Base-by-base conservation (phyloP, 2,797 vertebrate genomes). In the Takifugu ocellatus region DNA sequence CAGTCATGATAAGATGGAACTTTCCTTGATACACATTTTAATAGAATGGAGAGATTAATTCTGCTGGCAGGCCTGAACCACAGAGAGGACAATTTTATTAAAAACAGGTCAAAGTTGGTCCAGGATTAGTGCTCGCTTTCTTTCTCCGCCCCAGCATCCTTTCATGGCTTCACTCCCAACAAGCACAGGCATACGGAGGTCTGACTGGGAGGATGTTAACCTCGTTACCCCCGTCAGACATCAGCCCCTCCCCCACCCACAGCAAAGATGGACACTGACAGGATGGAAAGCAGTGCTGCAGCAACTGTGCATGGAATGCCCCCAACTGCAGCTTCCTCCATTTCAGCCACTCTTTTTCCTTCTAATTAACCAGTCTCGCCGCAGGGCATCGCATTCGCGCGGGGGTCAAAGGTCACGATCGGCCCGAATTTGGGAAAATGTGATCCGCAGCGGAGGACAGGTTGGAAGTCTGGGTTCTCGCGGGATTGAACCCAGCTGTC, bases 1-100 rank as follows among this genome's bases (percentile, higher is more conserved):
- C 51, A 27, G 74, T 59, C 74, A 76, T 75, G 72, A 77, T 84
- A 61, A 65, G 51, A 33, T 51, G 45, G 56, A 68, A 59, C 48
- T 63, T 56, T 68, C 47, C 60, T 70, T 56, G 51, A 59, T 57
- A 48, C 53, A 17, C 53, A 31, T 21, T 45, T 39, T 51, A 6
- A 56, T 25, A 54, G 27, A 63, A 45, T 27, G 27, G 33, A 57
- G 25, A 49, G 60, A 77, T 63, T 53, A 3, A 69, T 61, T 77
- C 53, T 68, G 47, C 55, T 54, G 31, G 7, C 29, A 36, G 47
- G 52, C 55, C 33, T 57, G 42, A 16, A 59, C 60, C 36, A 25
- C 31, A 16, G 17, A 16, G 2, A 49, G 25, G 25, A 14, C 48
- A 4, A 25, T 56, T 49, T 21, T 39, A 14, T 62, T 47, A 33